Conservation (phyloP, 2,888 invertebrate species). For the Drosophila rellima region DNA sequence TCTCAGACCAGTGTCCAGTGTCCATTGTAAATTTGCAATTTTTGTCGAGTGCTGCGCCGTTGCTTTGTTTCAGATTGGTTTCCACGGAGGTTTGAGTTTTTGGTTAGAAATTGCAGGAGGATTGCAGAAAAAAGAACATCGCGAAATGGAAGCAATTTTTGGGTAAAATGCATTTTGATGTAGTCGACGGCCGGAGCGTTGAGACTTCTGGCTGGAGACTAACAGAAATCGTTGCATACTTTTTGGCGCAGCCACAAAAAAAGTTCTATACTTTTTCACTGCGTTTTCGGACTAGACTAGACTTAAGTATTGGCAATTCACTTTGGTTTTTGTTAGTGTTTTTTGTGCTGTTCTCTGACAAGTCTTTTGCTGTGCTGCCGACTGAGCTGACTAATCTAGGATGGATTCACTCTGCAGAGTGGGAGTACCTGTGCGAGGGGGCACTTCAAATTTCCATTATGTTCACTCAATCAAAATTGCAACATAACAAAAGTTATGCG, state of each 20-base stretch:
- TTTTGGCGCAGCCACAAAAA: constrained; percentile 25
- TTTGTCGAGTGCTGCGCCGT: constrained; percentile 67
- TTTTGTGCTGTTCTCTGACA: constrained; percentile 12
- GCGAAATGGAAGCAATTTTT: constrained; percentile 56
- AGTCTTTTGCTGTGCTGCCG: constrained; percentile 52
- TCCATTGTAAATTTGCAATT: constrained; percentile 78
- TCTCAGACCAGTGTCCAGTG: constrained; percentile 27
- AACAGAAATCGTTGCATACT: constrained; percentile 39
- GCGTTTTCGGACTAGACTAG: constrained; percentile 4
- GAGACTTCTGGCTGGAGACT: constrained; percentile 41
- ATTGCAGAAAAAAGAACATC: constrained; percentile 14
- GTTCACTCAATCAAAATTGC: constrained; percentile 62
- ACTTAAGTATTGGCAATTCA: constrained; percentile 53
- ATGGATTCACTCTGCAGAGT: constrained; percentile 55
- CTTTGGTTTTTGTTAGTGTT: constrained; percentile 42
- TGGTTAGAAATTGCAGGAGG: constrained; percentile 2
- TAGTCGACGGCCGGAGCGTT: constrained; percentile 55
- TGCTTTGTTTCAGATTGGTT: constrained; percentile 70
- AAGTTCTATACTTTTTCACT: constrained; percentile 30
- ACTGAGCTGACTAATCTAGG: constrained; percentile 59
- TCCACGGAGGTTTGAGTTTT: constrained; percentile 1
- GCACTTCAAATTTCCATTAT: constrained; percentile 61
- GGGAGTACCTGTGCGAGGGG: background rate
- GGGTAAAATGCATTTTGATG: constrained; percentile 79
- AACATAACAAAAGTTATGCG: constrained; percentile 68